A percentile compares a stretch with the other conserved stretches of the same genome.
Evolutionary conservation across 2,888 invertebrate species (phyloP).

Genomic region (Rotaria socialis): DNA sequence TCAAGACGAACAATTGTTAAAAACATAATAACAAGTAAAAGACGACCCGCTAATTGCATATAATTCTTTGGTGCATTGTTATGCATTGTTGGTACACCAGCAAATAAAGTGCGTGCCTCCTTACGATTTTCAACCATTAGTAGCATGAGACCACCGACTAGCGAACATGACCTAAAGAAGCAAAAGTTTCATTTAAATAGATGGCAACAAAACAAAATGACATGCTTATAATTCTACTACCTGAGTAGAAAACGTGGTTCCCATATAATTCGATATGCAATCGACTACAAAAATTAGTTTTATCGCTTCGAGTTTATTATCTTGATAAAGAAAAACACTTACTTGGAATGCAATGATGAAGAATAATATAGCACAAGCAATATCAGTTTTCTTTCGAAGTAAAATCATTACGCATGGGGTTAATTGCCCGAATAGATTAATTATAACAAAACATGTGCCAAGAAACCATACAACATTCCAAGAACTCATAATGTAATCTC

Average conservation of each 20-base stretch:
- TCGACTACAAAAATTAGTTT: not conserved
- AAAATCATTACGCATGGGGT: slow-evolving; percentile 94
- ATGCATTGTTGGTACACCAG: slow-evolving; percentile 69
- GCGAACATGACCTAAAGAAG: slow-evolving; percentile 66
- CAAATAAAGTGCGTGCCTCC: slow-evolving; percentile 88
- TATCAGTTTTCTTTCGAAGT: slow-evolving; percentile 77
- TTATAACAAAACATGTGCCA: slow-evolving; percentile 85
- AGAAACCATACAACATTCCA: slow-evolving; percentile 93
- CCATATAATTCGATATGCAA: not conserved
- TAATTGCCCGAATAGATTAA: slow-evolving; percentile 90
- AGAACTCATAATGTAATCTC: slow-evolving; percentile 92
- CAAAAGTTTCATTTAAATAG: not conserved
- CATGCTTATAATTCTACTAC: not conserved
- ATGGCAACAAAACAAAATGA: not conserved
- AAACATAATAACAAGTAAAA: slow-evolving; percentile 96
- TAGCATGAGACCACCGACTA: slow-evolving; percentile 90
- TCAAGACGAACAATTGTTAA: slow-evolving; percentile 90
- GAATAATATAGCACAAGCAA: slow-evolving; percentile 69
- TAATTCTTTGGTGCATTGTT: slow-evolving; percentile 86
- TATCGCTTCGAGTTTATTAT: no score
- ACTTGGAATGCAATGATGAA: slow-evolving; percentile 93
- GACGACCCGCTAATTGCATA: slow-evolving; percentile 82
- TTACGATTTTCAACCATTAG: slow-evolving; percentile 91
- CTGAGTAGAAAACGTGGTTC: not conserved
- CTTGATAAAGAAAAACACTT: slow-evolving; percentile 49